Conservation (phyloP, 2,113 vertebrate species). For the Cisticola juncidis region DNA sequence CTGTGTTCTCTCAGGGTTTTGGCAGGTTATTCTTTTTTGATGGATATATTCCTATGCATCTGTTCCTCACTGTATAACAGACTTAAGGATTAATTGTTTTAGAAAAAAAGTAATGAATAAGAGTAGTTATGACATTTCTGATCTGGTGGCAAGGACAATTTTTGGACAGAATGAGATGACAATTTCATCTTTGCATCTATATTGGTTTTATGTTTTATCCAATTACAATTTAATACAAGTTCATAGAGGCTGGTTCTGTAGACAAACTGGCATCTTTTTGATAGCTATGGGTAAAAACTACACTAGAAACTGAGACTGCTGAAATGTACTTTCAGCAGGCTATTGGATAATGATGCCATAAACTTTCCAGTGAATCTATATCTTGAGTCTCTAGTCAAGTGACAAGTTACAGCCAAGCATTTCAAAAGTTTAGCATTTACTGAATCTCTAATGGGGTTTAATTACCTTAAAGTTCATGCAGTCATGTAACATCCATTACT, state of each 20-base stretch:
- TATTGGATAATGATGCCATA: neutral
- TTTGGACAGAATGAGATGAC: neutral
- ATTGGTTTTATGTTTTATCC: neutral
- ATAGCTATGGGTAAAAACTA: neutral
- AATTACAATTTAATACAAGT: neutral
- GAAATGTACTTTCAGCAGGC: neutral
- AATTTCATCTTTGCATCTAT: neutral
- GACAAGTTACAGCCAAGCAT: neutral
- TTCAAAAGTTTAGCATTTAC: neutral
- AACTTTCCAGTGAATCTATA: neutral
- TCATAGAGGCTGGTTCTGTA: neutral
- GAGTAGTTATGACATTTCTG: neutral
- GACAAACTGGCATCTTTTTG: neutral
- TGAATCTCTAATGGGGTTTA: neutral
- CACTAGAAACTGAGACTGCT: neutral
- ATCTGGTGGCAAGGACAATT: neutral
- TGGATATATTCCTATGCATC: neutral
- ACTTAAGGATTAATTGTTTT: neutral
- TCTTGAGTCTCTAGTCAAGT: neutral
- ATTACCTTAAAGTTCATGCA: neutral
- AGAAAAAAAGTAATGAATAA: neutral
- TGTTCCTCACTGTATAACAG: neutral
- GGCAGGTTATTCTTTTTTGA: neutral
- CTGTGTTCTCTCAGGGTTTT: neutral
- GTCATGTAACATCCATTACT: neutral